phyloP scores from a whole-genome alignment of 2,888 invertebrate species.

The Stratiomys singularior region DNA sequence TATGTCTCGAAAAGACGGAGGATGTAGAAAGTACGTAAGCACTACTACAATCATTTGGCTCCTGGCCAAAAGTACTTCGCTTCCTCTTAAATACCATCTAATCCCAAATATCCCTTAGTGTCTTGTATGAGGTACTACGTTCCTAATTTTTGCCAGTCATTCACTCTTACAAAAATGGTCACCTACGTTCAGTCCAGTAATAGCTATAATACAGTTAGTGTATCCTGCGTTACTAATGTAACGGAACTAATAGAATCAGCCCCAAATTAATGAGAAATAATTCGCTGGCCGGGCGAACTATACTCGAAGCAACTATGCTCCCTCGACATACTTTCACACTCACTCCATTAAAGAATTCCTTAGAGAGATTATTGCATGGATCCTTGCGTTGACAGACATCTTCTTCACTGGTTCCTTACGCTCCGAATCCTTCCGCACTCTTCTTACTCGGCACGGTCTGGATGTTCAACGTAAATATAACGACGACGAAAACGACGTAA shows the following conservation, averaged over 20 bases:
- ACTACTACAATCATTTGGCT: not conserved
- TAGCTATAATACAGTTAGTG: not conserved
- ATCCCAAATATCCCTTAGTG: not conserved
- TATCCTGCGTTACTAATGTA: slow-evolving; percentile 31
- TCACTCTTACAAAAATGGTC: not conserved
- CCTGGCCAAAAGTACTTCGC: not conserved
- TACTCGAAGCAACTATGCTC: not conserved
- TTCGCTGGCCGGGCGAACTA: slow-evolving; percentile 8
- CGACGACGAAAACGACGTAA: no score
- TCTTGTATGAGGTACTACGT: slow-evolving; percentile 15
- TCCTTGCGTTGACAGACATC: slow-evolving; percentile 5
- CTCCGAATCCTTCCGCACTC: no score
- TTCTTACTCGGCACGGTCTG: no score
- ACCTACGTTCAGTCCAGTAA: not conserved
- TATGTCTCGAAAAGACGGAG: no score
- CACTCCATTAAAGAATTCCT: slow-evolving; percentile 9
- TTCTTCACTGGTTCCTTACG: no score
- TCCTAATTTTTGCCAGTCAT: not conserved
- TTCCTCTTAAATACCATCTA: not conserved
- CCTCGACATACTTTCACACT: slow-evolving; percentile 6
- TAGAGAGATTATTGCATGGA: slow-evolving; percentile 20
- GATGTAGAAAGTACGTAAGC: not conserved
- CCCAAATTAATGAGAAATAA: slow-evolving; percentile 41
- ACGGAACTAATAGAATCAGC: slow-evolving; percentile 45
- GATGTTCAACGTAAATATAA: no score